These are phyloP conservation scores for Cliona cf. orientalis DNA, from an alignment of 37 sponge, comb jelly and placozoan species.

Conservation along the genomic window DNA sequence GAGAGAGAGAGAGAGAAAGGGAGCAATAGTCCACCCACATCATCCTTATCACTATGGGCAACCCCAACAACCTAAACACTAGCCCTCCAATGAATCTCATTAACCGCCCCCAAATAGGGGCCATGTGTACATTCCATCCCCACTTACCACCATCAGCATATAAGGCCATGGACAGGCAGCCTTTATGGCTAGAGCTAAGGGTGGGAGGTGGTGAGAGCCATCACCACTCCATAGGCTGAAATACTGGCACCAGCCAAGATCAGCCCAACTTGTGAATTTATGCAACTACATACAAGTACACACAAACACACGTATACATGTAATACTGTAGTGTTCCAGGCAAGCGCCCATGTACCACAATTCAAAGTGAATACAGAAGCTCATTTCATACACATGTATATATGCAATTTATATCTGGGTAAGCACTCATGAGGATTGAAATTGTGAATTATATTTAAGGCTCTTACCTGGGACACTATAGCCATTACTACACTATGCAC, in stretches of 20 bases:
- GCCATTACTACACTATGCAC: too few relatives aligned
- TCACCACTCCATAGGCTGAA: too few relatives aligned
- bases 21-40: not conserved
- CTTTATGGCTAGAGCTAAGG: too few relatives aligned
- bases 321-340: not conserved
- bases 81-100: not conserved
- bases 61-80: not conserved
- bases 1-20: not conserved
- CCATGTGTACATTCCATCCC: too few relatives aligned
- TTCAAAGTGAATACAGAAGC: not conserved
- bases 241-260: too few relatives aligned
- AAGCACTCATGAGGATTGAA: too few relatives aligned
- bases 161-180: too few relatives aligned
- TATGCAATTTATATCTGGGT: not conserved
- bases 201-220: too few relatives aligned
- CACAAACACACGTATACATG: not conserved
- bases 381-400: not conserved
- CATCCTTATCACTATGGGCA: constrained; percentile 28
- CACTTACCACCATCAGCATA: too few relatives aligned
- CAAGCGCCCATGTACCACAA: too few relatives aligned
- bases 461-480: too few relatives aligned
- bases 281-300: constrained; percentile 9
- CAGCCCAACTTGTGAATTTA: not conserved
- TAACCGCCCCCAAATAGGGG: not conserved
- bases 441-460: too few relatives aligned